phyloP scores from a whole-genome alignment of 2,797 vertebrate species.

The Lithobates sylvaticus region DNA sequence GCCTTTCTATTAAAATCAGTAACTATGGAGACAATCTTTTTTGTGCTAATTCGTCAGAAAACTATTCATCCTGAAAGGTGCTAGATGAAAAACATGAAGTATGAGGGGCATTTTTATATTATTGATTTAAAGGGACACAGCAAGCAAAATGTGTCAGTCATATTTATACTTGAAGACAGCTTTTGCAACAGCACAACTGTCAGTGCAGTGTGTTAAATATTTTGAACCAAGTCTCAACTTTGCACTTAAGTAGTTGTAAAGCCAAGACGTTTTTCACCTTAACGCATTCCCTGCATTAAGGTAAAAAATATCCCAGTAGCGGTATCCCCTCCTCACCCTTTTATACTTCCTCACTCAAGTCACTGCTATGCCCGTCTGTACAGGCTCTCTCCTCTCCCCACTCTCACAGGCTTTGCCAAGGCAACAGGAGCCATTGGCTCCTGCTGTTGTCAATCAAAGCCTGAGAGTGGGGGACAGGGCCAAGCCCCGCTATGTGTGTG shows the following conservation, averaged over 20 bases:
- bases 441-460: too few species aligned
- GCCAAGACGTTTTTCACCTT: too few species aligned
- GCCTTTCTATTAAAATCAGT: slow-evolving; percentile 62
- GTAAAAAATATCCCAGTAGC: too few species aligned
- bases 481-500: too few species aligned
- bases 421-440: too few species aligned
- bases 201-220: background rate
- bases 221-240: background rate
- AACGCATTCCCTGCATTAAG: too few species aligned
- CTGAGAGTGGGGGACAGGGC: too few species aligned
- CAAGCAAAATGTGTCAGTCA: slow-evolving; percentile 1
- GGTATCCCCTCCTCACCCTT: too few species aligned
- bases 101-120: slow-evolving; percentile 54
- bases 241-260: background rate
- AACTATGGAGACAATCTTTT: slow-evolving; percentile 64
- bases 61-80: slow-evolving; percentile 63
- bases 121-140: slow-evolving; percentile 57
- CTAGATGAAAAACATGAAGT: slow-evolving; percentile 60
- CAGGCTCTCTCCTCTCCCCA: too few species aligned
- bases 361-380: too few species aligned
- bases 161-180: background rate
- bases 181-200: background rate
- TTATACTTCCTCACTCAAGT: too few species aligned
- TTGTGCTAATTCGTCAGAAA: slow-evolving; percentile 64
- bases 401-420: too few species aligned